Evolutionary conservation across 2,888 invertebrate genomes (phyloP), one percentile per base, ranked within the genome.

Genomic region (Clusia tigrina): DNA sequence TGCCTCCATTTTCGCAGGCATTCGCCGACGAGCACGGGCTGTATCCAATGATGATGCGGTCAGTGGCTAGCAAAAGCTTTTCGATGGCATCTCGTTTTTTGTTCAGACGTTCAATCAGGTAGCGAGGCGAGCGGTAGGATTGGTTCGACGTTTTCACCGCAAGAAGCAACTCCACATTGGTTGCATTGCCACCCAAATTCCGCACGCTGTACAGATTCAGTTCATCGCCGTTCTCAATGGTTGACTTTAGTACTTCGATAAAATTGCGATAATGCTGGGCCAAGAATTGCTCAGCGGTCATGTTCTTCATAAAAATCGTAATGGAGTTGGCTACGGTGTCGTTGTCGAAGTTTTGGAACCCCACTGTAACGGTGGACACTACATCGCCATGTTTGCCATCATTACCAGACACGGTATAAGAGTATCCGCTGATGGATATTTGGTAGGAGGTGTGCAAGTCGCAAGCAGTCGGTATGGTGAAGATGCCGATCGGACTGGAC

Each of bases 381-480:
- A 96, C 96, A 82, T 94, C 92, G 61, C 88, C 87, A 78, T 95
- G 95, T 70, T 89, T 89, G 1, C 97, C 96, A 83, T 98, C 98
- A 80, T 93, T 95, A 1, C 96, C 96, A 9, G 90, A 89, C 0
- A 96, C 89, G 26, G 90, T 91, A 72, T 96, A 87, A 0, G 91
- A 89, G 77, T 91, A 91, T 9, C 91, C 91, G 22, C 89, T 89
- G 53, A 91, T 89, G 67, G 89, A 89, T 1, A 80, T 81, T 63
- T 91, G 88, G 71, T 88, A 87, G 52, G 88, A 89, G 12, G 94
- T 89, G 72, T 91, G 89, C 66, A 97, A 86, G 78, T 93, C 90
- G 80, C 97, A 97, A 48, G 89, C 91, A 60, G 86, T 86, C 54
- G 90, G 89, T 60, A 97, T 92, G 57, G 86, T 88, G 17, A 93